phyloP scores from a whole-genome alignment of 2,888 invertebrate genomes.

The Hydrotaea diabolus region DNA sequence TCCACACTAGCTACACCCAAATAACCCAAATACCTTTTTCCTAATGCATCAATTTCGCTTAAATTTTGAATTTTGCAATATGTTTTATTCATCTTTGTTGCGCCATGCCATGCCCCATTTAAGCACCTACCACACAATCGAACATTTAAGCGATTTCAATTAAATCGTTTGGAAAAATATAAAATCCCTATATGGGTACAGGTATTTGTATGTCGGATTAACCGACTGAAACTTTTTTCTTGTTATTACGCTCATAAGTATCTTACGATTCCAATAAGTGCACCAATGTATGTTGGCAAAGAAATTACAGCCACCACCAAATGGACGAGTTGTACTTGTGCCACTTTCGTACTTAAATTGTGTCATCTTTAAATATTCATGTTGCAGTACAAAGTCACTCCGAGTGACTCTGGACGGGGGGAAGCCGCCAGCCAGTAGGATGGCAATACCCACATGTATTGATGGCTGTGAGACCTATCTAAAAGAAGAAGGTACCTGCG shows the following conservation, averaged over 20 bases:
- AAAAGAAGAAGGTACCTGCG: not conserved
- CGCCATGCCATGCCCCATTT: too few species aligned
- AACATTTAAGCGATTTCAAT: too few species aligned
- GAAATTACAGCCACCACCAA: conserved; percentile 5
- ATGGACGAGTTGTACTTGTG: conserved; percentile 1
- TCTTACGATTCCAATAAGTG: conserved; percentile 43
- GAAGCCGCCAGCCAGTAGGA: not conserved
- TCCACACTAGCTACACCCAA: too few species aligned
- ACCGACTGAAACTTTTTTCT: too few species aligned
- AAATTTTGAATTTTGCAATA: too few species aligned
- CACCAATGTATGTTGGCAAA: conserved; percentile 40
- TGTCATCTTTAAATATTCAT: conserved; percentile 58
- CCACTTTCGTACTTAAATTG: conserved; percentile 36
- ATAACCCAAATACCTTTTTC: too few species aligned
- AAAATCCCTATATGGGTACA: too few species aligned
- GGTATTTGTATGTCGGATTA: too few species aligned
- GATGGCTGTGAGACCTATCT: not conserved
- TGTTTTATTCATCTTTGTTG: too few species aligned
- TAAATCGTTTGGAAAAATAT: too few species aligned
- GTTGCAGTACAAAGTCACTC: conserved; percentile 62
- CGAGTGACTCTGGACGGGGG: conserved; percentile 42
- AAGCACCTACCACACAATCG: too few species aligned
- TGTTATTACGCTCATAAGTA: conserved; percentile 54
- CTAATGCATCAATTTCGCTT: too few species aligned
- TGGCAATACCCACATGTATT: conserved; percentile 21